These are phyloP conservation scores for Apeira syringaria DNA, from an alignment of 2,888 invertebrate genomes.

Conservation along the genomic window DNA sequence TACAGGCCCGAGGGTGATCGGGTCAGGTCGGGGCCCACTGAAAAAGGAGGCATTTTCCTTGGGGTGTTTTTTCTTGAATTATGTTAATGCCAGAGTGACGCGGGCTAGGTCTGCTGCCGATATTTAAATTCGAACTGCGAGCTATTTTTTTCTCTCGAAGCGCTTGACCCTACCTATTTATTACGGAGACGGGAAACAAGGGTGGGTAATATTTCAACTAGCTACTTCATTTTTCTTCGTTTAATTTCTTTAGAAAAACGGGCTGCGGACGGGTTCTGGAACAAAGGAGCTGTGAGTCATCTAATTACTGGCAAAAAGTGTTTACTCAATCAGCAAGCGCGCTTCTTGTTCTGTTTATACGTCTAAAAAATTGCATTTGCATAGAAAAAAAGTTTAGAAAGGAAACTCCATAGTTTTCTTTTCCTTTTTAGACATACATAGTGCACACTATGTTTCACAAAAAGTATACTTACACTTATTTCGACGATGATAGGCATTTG, in stretches of 20 bases:
- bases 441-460: no score
- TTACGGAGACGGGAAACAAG: constrained; percentile 44
- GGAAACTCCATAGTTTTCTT: no score
- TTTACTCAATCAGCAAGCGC: constrained; percentile 9
- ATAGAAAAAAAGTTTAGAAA: no score
- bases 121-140: constrained; percentile 71
- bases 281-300: constrained; percentile 29
- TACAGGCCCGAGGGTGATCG: constrained; percentile 42
- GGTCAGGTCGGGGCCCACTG: constrained; percentile 56
- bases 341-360: no score
- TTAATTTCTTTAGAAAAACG: constrained; percentile 34
- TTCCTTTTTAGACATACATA: no score
- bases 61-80: constrained; percentile 73
- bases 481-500: no score
- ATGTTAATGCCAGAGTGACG: constrained; percentile 73
- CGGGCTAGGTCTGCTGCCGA: constrained; percentile 62
- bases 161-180: constrained; percentile 49
- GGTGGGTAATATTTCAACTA: constrained; percentile 42
- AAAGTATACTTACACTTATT: no score
- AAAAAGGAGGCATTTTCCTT: constrained; percentile 56
- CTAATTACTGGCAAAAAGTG: constrained; percentile 11
- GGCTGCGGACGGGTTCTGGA: constrained; percentile 15
- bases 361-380: no score
- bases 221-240: constrained; percentile 38
- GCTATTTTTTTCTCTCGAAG: constrained; percentile 49